Conservation (phyloP, 1,140 invertebrate genomes). For the Lepidurus couesii region DNA sequence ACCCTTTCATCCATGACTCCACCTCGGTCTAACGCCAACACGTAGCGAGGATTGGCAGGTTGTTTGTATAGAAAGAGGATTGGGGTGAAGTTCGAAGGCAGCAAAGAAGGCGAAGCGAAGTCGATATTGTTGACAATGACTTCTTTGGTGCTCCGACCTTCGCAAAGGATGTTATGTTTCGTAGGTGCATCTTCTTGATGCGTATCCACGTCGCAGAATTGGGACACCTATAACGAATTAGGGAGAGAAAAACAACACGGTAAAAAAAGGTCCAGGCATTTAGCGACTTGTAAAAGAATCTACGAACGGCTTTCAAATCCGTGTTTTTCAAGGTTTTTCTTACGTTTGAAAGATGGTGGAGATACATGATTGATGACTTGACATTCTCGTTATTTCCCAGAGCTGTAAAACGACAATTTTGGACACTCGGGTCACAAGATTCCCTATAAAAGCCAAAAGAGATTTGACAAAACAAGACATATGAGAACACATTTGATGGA, state of each 20-base stretch:
- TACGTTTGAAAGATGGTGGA: constrained; percentile 41
- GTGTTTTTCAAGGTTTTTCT: background rate
- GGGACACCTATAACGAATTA: constrained; percentile 45
- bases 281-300: background rate
- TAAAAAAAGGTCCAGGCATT: background rate
- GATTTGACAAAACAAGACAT: too few species aligned
- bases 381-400: constrained; percentile 41
- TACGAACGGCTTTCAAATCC: constrained; percentile 7
- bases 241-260: constrained; percentile 14
- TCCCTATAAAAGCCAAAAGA: constrained; percentile 42
- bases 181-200: constrained; percentile 59
- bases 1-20: constrained; percentile 42
- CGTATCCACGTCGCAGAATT: constrained; percentile 56
- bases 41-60: constrained; percentile 40
- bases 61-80: constrained; percentile 36
- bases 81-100: constrained; percentile 16
- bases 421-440: constrained; percentile 39
- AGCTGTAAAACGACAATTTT: constrained; percentile 39
- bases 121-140: constrained; percentile 56
- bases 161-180: constrained; percentile 61
- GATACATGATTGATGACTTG: constrained; percentile 54
- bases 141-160: constrained; percentile 55
- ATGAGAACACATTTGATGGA: too few species aligned
- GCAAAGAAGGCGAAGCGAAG: constrained; percentile 44
- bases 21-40: constrained; percentile 40